phyloP scores from a whole-genome alignment of 2,888 invertebrate species.

The Mythimna albipuncta region DNA sequence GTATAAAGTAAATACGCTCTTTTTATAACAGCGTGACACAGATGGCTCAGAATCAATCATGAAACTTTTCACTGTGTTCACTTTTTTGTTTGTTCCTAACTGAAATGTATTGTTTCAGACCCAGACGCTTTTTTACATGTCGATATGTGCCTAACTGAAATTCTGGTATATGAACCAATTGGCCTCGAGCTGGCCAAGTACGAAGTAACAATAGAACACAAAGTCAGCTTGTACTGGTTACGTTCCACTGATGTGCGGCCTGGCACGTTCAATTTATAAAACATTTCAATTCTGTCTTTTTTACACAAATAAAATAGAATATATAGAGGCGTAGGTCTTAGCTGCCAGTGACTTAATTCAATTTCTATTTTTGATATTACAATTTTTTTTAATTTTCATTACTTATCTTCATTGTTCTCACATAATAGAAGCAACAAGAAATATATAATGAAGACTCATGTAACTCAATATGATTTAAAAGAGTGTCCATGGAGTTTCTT shows the following conservation, averaged over 20 bases:
- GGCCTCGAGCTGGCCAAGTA: neutral
- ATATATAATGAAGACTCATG: too few species aligned
- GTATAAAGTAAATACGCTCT: neutral
- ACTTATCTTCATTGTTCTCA: too few species aligned
- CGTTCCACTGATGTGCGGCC: neutral
- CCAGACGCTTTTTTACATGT: neutral
- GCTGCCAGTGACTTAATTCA: too few species aligned
- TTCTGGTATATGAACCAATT: neutral
- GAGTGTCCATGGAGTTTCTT: too few species aligned
- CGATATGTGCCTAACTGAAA: neutral
- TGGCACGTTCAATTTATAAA: too few species aligned
- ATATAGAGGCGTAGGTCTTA: neutral
- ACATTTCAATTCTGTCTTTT: too few species aligned
- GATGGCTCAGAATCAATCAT: conserved; percentile 13
- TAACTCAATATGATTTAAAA: too few species aligned
- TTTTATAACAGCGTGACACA: neutral
- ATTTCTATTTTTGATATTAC: too few species aligned
- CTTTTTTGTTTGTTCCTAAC: neutral
- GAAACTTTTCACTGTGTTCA: neutral
- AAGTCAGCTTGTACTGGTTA: neutral
- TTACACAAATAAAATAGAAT: too few species aligned
- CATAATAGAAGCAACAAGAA: too few species aligned
- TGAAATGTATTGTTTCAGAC: conserved; percentile 2
- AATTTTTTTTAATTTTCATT: too few species aligned
- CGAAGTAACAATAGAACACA: neutral